These are phyloP conservation scores for Diglossa cyanea DNA, from an alignment of 2,797 vertebrate species.

Conservation along the genomic window DNA sequence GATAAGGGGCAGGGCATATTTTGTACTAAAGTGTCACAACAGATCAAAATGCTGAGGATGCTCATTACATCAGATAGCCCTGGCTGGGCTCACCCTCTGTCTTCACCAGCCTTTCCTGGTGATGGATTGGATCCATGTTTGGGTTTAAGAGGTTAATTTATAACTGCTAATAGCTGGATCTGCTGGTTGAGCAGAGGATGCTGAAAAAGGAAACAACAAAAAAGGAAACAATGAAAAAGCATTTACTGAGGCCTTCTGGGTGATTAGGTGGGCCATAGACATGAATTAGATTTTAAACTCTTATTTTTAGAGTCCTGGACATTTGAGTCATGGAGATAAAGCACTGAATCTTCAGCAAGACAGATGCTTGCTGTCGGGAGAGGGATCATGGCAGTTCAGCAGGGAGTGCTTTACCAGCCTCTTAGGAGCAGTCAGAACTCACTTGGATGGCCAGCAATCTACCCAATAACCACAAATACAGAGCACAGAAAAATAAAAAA, in stretches of 20 bases:
- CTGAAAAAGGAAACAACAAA: background rate
- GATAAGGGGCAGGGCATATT: background rate
- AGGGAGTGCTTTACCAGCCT: background rate
- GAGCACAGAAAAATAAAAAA: background rate
- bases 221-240: slow-evolving; percentile 9
- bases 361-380: background rate
- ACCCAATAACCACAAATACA: background rate
- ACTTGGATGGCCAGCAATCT: background rate
- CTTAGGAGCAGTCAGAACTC: background rate
- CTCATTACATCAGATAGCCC: background rate
- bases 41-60: background rate
- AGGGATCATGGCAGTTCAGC: background rate
- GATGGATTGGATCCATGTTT: background rate
- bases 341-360: background rate
- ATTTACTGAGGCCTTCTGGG: background rate
- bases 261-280: background rate
- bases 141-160: background rate
- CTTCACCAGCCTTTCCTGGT: background rate
- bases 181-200: background rate
- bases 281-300: slow-evolving; percentile 34
- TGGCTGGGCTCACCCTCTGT: background rate
- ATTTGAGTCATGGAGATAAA: slow-evolving; percentile 23
- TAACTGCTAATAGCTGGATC: background rate
- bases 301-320: background rate
- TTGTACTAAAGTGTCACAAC: background rate